Evolutionary conservation across 2,888 invertebrate species (phyloP), one percentile per base, ranked within the genome.

Genomic region (Orthosia gothica): DNA sequence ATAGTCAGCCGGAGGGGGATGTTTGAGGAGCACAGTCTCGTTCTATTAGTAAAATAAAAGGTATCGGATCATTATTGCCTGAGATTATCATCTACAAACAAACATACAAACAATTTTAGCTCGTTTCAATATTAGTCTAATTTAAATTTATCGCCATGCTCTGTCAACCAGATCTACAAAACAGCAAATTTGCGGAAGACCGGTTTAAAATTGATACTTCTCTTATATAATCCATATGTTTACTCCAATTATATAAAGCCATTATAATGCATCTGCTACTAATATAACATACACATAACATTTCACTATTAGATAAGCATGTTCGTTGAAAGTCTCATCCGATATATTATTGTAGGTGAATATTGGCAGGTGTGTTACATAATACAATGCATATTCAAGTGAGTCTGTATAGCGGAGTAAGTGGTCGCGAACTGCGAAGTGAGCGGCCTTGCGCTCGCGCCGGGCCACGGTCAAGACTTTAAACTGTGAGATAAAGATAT

Each of bases 381-480:
- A 71, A 79, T 74, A 68, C 49, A 69, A 74, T 72, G 57, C 63
- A 82, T 82, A 55, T 45, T 54, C 23, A 66, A 65, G 52, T 52
- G 49, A 63, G 59, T 61, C 59, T 52, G 23, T 69, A 65, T 49
- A 74, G 23, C 49, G 32, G 57, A 59, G 80, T 79, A 82, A 82
- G 74, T 32, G 82, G 59, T 77, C 12, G 76, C 70, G 40, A 47
- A 76, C 52, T 70, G 76, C 68, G 45, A 45, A 79, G 59, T 70
- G 77, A 72, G 58, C 79, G 85, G 74, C 85, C 87, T 86, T 85
- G 85, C 70, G 76, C 66, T 0, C 12, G 74, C 85, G 82, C 76
- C 76, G 70, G 83, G 84, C 84, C 86, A 89, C 81, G 88, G 89
- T 87, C 89, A 88, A 87, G 84, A 81, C 55, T 82, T 82, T 52